A percentile compares a stretch with the other conserved stretches of the same genome.
phyloP scores from a whole-genome alignment of 2,888 invertebrate species.

The Protodeltote pygarga region DNA sequence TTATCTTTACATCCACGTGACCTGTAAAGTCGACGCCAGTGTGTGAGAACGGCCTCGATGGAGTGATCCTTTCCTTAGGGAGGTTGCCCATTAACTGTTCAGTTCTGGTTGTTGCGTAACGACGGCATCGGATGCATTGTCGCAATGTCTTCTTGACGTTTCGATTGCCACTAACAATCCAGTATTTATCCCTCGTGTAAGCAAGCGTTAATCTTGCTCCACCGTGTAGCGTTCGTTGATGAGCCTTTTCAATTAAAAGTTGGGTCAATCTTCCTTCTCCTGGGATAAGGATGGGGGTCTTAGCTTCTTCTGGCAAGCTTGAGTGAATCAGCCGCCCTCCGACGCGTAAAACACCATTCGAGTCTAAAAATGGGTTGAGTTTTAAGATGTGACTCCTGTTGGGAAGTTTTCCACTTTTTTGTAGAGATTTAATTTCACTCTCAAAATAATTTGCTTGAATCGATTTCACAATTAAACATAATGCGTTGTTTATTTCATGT shows the following conservation, averaged over 20 bases:
- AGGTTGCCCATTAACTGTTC: constrained; percentile 17
- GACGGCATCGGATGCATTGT: constrained; percentile 9
- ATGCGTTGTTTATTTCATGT: background rate
- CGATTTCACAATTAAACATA: background rate
- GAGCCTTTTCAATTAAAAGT: constrained; percentile 3
- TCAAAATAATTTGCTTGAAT: background rate
- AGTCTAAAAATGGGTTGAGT: constrained; percentile 4
- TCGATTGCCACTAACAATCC: constrained; percentile 10
- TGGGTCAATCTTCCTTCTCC: background rate
- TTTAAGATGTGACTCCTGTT: constrained; percentile 1
- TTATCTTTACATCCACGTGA: constrained; percentile 14
- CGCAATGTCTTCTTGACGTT: constrained; percentile 7
- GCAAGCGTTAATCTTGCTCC: constrained; percentile 16
- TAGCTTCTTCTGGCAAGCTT: background rate
- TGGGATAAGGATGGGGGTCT: constrained; percentile 3
- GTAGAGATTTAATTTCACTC: background rate
- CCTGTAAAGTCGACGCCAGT: constrained; percentile 24
- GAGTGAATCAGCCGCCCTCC: constrained; percentile 5
- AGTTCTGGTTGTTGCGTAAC: background rate
- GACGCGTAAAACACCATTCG: background rate
- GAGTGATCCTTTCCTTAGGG: no score
- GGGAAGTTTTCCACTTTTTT: background rate
- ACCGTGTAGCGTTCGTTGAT: constrained; percentile 5
- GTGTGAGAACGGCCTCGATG: constrained; percentile 12
- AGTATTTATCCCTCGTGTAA: constrained; percentile 5